These are phyloP conservation scores for Phalera bucephala DNA, from an alignment of 2,888 invertebrate species.

Conservation along the genomic window DNA sequence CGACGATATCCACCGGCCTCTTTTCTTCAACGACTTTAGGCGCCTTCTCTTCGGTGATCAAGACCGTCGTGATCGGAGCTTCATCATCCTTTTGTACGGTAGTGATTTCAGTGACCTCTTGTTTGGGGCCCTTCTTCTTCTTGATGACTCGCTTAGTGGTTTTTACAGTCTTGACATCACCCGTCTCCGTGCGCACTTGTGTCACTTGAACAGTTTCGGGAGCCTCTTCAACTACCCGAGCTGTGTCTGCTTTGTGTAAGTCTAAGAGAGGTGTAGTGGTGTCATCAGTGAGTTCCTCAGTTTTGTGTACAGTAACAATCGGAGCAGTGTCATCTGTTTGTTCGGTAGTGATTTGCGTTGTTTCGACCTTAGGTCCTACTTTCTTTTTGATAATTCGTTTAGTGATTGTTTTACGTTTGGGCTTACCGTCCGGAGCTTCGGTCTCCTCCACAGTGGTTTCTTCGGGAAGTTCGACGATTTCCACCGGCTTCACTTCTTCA, in stretches of 20 bases:
- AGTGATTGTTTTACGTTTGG: constrained; percentile 36
- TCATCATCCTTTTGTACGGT: constrained; percentile 30
- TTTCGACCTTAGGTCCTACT: constrained; percentile 47
- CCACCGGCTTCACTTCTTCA: constrained; percentile 16
- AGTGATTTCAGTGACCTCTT: constrained; percentile 27
- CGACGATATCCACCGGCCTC: constrained; percentile 22
- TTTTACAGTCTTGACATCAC: constrained; percentile 38
- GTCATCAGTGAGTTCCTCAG: constrained; percentile 22
- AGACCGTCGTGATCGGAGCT: constrained; percentile 21
- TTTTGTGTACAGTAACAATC: constrained; percentile 37
- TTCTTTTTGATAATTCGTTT: constrained; percentile 35
- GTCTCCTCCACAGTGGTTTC: constrained; percentile 28
- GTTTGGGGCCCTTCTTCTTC: constrained; percentile 31
- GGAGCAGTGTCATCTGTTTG: constrained; percentile 38
- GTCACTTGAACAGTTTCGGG: constrained; percentile 30
- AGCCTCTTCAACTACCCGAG: constrained; percentile 39
- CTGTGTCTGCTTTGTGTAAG: constrained; percentile 12
- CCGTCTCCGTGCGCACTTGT: constrained; percentile 10
- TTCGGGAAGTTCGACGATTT: constrained; percentile 36
- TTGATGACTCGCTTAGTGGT: constrained; percentile 20
- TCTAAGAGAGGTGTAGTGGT: constrained; percentile 19
- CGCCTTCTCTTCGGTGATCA: constrained; percentile 24
- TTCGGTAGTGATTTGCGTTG: constrained; percentile 44
- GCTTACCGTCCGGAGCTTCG: constrained; percentile 39
- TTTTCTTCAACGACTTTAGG: constrained; percentile 25